phyloP scores from a whole-genome alignment of 2,113 vertebrate species.

The Alces alces region DNA sequence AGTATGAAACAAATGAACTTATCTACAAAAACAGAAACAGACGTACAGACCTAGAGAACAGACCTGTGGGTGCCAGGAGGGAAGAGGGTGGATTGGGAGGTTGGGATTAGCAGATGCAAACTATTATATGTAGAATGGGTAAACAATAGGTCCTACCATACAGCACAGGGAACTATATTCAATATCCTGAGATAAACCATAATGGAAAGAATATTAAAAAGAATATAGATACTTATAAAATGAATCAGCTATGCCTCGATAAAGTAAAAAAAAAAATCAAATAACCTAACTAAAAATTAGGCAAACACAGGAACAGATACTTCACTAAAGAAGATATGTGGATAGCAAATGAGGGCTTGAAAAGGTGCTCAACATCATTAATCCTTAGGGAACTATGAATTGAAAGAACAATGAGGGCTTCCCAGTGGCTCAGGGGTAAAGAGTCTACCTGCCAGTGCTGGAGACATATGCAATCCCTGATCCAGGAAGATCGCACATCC shows the following conservation, averaged over 20 bases:
- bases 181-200: background rate
- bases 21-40: background rate
- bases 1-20: background rate
- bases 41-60: background rate
- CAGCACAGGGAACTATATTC: background rate
- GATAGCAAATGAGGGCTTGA: background rate
- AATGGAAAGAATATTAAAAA: background rate
- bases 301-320: background rate
- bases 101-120: background rate
- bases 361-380: background rate
- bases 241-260: background rate
- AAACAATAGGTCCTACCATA: rapidly evolving
- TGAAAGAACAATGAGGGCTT: background rate
- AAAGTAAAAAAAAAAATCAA: background rate
- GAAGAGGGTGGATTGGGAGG: background rate
- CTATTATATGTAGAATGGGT: background rate
- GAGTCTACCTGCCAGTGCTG: rapidly evolving
- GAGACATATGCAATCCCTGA: background rate
- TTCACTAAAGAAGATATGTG: background rate
- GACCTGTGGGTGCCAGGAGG: background rate
- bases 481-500: rapidly evolving
- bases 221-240: background rate
- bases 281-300: background rate
- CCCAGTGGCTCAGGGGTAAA: background rate
- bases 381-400: background rate